Evolutionary conservation across 2,797 vertebrate species (phyloP), one percentile per base, ranked within the genome.

Genomic region (Brachymystax lenok): DNA sequence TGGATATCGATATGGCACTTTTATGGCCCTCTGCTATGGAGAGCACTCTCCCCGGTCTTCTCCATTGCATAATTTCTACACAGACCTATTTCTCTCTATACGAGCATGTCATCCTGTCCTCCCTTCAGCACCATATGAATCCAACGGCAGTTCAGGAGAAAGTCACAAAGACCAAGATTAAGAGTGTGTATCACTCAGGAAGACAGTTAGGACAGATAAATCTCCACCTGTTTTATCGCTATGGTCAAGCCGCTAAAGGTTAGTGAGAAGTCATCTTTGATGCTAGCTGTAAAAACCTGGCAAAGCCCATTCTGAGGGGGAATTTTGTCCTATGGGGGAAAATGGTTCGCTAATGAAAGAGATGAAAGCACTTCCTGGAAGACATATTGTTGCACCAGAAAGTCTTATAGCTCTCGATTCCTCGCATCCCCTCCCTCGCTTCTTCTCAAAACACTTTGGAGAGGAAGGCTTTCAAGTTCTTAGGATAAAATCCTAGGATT

Each of bases 211-310:
- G 77, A 80, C 80, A 84, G 85, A 92, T 93, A 88, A 90, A 92
- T 90, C 90, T 92, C 81, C 82, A 84, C 73, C 82, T 1, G 79
- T 78, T 92, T 92, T 92, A 94, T 87, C 83, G 85, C 87, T 82
- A 80, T 88, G 91, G 90, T 90, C 88, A 89, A 89, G 88, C 88
- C 82, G 84, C 82, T 78, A 93, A 92, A 92, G 92, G 90, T 91
- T 91, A 91, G 88, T 77, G 71, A 87, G 84, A 80, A 89, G 90
- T 88, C 89, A 89, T 89, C 80, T 89, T 83, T 86, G 90, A 92
- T 89, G 86, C 70, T 77, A 21, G 79, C 83, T 80, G 84, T 88
- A 88, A 90, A 86, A 82, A 71, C 1, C 28, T 33, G 66, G 13
- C 75, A 0, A 24, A 73, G 75, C 40, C 69, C 76, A 61, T 78